Evolutionary conservation across 2,113 vertebrate genomes (phyloP).

Genomic region (Zapus hudsonius): DNA sequence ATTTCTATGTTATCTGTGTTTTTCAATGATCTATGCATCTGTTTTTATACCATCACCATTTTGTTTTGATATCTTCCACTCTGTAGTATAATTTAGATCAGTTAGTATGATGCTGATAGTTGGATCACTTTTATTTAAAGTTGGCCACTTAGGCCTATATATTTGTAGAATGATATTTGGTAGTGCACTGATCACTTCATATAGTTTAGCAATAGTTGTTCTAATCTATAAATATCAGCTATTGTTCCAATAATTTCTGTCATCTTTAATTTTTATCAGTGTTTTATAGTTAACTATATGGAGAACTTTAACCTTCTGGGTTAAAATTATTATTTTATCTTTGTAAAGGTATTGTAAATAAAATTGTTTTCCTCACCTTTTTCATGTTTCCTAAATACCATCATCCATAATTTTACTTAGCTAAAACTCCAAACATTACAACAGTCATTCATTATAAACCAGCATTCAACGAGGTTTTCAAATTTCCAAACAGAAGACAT

Average conservation of each 20-base stretch:
- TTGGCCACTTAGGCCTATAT: too few species aligned
- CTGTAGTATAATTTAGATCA: background rate
- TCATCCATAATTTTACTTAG: background rate
- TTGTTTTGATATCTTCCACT: background rate
- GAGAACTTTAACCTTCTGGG: background rate
- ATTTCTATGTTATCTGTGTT: background rate
- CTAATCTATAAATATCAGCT: background rate
- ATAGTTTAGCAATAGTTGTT: background rate
- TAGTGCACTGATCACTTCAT: too few species aligned
- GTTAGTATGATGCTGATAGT: background rate
- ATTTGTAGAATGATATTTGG: too few species aligned
- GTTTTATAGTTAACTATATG: background rate
- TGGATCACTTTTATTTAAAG: too few species aligned
- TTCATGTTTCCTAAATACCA: too few species aligned
- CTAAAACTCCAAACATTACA: background rate
- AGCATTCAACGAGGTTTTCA: background rate
- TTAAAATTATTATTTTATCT: background rate
- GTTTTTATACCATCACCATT: background rate
- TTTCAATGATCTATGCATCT: background rate
- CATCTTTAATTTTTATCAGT: background rate
- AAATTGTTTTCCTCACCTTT: background rate
- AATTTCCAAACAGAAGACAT: background rate
- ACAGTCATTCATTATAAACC: background rate
- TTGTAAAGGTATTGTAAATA: background rate
- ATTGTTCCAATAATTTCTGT: background rate